Base-by-base conservation (phyloP, 2,113 vertebrate genomes). In the Eleginops maclovinus region DNA sequence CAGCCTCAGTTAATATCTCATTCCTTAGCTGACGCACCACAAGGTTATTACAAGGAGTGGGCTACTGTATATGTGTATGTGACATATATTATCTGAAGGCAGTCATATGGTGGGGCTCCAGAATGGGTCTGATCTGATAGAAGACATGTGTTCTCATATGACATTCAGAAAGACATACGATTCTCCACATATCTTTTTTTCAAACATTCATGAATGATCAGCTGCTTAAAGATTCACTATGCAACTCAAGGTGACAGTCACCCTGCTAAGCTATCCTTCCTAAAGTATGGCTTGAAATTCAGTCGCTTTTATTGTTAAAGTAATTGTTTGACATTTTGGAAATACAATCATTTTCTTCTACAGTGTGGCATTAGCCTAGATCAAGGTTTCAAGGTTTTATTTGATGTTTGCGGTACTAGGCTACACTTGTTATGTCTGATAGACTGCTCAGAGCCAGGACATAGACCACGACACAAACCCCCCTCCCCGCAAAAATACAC, bases 31-130 rank as follows among this genome's bases (percentile, higher is more conserved):
- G 55, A 54, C 64, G 28, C n/a, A 28, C 17, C 47, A 51, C 73
- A 77, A 88, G 84, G 60, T 87, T 84, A 26, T 83, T 72, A 70
- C 28, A 72, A 56, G 73, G 47, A 69, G 74, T 17, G 12, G 59
- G 79, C 49, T 17, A 11, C 58, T 40, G 24, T 15, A 43, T 15
- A 43, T 54, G 44, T 54, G 74, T 54, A 15, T 43, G 59, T 19
- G 70, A 56, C 15, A 76, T 65, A 36, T 62, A 65, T 62, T 28
- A 67, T 36, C 24, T 44, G 46, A 51, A 50, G 40, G 51, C 31
- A 36, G 64, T 64, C 50, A 79, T 60, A 53, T 76, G 67, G 65
- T 79, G 44, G 36, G 10, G 9, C 49, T 47, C 53, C 61, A 71
- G 13, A 76, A 72, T 50, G 26, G 36, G 54, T 63, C 86, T 69